These are phyloP conservation scores for Xiphophorus couchianus DNA, from an alignment of 2,113 vertebrate species.

Conservation along the genomic window DNA sequence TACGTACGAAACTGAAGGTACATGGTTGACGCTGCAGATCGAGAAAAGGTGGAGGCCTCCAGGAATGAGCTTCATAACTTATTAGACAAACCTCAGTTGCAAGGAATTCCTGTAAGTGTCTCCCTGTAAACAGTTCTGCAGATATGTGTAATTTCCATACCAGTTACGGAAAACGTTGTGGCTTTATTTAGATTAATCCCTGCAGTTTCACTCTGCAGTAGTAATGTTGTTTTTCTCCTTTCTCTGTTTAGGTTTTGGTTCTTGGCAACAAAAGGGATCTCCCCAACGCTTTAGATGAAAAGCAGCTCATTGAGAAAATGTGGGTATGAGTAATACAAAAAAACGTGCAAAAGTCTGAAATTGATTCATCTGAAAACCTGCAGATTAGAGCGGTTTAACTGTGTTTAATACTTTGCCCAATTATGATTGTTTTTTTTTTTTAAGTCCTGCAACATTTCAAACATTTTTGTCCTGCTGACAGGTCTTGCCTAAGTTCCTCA, in stretches of 20 bases:
- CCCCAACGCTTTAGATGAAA: slow-evolving; percentile 87
- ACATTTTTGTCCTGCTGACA: neutral
- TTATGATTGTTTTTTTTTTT: neutral
- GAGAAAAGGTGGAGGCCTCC: slow-evolving; percentile 97
- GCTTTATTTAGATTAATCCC: neutral
- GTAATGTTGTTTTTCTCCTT: slow-evolving; percentile 3
- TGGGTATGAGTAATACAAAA: slow-evolving; percentile 65
- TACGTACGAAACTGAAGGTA: slow-evolving; percentile 82
- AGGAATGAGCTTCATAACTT: slow-evolving; percentile 98
- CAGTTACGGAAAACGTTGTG: slow-evolving; percentile 2
- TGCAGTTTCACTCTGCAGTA: slow-evolving; percentile 11
- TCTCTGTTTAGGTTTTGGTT: slow-evolving; percentile 84
- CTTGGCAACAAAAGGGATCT: slow-evolving; percentile 92
- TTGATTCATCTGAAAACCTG: neutral
- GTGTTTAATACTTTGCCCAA: neutral
- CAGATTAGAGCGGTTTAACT: neutral
- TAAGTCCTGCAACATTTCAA: neutral
- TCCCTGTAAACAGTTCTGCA: neutral
- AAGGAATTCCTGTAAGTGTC: slow-evolving; percentile 96
- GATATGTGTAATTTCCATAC: slow-evolving; percentile 1
- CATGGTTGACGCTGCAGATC: slow-evolving; percentile 98
- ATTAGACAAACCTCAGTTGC: slow-evolving; percentile 98
- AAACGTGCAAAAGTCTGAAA: neutral
- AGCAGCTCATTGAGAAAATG: slow-evolving; percentile 92
- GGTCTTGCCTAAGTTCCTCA: neutral